A percentile compares a stretch with the other conserved stretches of the same genome.
These are phyloP conservation scores for Akabosia matsudoensis DNA, from an alignment of 1,140 invertebrate species.

Conservation along the genomic window DNA sequence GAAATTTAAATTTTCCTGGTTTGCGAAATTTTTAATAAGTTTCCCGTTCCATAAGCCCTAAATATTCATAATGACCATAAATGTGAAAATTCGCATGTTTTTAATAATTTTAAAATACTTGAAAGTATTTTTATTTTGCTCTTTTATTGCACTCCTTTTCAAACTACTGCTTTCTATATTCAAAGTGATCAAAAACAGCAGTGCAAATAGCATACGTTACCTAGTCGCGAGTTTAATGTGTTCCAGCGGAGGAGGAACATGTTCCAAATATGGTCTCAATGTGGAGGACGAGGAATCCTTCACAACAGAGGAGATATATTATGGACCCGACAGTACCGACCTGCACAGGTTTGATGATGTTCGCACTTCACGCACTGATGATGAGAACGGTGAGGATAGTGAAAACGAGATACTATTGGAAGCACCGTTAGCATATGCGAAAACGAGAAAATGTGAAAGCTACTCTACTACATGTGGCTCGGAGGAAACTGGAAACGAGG, in stretches of 20 bases:
- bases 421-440: not conserved
- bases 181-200: not conserved
- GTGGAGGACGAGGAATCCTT: conserved; percentile 15
- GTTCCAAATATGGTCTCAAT: not conserved
- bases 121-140: not conserved
- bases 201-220: not conserved
- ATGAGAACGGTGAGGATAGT: not conserved
- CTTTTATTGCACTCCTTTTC: not conserved
- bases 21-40: no score
- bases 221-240: conserved; percentile 11
- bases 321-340: not conserved
- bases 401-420: not conserved
- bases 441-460: not conserved
- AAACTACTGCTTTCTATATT: not conserved
- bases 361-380: no score
- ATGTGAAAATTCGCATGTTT: not conserved
- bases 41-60: no score
- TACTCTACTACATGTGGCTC: not conserved
- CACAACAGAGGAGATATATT: conserved; percentile 10
- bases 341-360: not conserved
- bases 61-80: not conserved
- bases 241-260: conserved; percentile 13
- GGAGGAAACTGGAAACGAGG: conserved; percentile 3
- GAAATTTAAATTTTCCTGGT: no score
- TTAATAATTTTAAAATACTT: not conserved